These are phyloP conservation scores for Gryllus bimaculatus DNA, from an alignment of 1,140 invertebrate genomes.

Conservation along the genomic window DNA sequence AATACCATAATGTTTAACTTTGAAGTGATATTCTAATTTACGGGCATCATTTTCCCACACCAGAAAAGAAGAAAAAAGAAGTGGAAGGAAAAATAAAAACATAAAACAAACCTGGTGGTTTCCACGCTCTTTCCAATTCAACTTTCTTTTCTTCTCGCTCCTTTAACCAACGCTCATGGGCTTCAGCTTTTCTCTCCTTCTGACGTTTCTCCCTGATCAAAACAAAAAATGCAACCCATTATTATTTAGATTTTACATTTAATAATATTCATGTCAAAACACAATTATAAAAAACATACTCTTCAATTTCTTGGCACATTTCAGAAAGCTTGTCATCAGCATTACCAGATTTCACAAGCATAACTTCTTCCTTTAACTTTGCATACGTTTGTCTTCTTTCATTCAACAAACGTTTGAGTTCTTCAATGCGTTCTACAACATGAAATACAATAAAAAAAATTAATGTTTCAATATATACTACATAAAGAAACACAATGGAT, in stretches of 20 bases:
- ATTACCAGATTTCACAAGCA: slow-evolving; percentile 41
- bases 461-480: neutral
- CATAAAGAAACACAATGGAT: neutral
- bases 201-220: slow-evolving; percentile 46
- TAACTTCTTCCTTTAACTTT: slow-evolving; percentile 54
- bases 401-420: slow-evolving; percentile 59
- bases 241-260: too few species aligned
- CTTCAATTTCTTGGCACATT: slow-evolving; percentile 46
- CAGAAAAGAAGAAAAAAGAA: too few species aligned
- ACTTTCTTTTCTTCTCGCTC: slow-evolving; percentile 56
- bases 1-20: too few species aligned
- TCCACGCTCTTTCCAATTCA: slow-evolving; percentile 45
- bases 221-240: neutral
- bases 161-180: slow-evolving; percentile 54
- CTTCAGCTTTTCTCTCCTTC: slow-evolving; percentile 52
- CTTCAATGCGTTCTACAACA: slow-evolving; percentile 54
- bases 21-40: too few species aligned
- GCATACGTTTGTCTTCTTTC: slow-evolving; percentile 62
- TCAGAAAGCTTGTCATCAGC: slow-evolving; percentile 18
- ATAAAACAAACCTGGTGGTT: slow-evolving; percentile 28
- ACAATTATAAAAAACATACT: slow-evolving; percentile 31
- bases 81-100: too few species aligned
- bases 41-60: too few species aligned
- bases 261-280: neutral
- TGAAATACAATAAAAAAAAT: neutral